These are phyloP conservation scores for Plebejus anna DNA, from an alignment of 2,888 invertebrate species.

Conservation along the genomic window DNA sequence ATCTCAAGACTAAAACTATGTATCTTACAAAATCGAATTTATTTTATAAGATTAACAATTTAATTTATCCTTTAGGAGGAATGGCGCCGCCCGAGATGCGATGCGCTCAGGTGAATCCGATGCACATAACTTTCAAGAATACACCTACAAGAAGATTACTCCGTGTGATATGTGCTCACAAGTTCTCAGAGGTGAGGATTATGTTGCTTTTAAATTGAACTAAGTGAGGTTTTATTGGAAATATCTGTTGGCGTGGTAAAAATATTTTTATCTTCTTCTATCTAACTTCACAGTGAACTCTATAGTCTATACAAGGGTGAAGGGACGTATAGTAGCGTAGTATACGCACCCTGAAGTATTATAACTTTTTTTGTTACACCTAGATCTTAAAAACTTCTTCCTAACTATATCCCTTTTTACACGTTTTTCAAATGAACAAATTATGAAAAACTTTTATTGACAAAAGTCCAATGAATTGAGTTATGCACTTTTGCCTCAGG, in stretches of 20 bases:
- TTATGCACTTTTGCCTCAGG: conserved; percentile 73
- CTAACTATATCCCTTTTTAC: not conserved
- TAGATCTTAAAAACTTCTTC: no score
- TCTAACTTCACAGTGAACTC: not conserved
- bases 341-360: no score
- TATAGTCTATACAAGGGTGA: not conserved
- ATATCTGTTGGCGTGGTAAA: not conserved
- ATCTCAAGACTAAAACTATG: not conserved
- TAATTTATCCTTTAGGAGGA: conserved; percentile 79
- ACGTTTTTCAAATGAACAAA: not conserved
- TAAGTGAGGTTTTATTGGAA: not conserved
- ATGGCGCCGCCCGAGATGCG: conserved; percentile 83
- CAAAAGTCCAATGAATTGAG: not conserved
- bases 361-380: no score
- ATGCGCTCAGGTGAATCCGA: conserved; percentile 82
- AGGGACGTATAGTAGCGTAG: no score
- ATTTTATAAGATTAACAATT: conserved; percentile 20
- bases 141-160: conserved; percentile 97
- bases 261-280: not conserved
- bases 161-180: conserved; percentile 96
- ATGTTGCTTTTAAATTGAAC: conserved; percentile 22
- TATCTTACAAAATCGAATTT: not conserved
- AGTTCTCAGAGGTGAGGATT: conserved; percentile 88
- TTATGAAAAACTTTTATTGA: not conserved
- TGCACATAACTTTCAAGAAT: conserved; percentile 94